Conservation (phyloP, 2,888 invertebrate genomes). For the Orchesella flavescens region DNA sequence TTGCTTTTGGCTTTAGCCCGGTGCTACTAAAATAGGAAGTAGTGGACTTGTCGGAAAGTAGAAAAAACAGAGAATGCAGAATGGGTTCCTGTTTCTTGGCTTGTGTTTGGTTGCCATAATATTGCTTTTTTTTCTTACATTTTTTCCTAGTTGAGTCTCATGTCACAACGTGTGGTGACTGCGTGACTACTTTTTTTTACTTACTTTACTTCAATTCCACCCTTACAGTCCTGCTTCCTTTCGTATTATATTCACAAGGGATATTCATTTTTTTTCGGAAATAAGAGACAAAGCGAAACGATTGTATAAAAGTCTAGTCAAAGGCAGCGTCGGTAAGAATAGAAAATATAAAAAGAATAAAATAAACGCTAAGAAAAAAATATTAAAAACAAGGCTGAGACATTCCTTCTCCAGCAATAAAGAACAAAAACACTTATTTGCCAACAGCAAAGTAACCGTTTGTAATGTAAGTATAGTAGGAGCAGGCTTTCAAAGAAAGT, state of each 20-base stretch:
- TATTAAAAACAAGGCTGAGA: background rate
- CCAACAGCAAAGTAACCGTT: slow-evolving; percentile 13
- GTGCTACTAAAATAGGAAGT: slow-evolving; percentile 8
- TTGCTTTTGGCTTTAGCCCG: slow-evolving; percentile 27
- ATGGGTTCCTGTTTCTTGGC: slow-evolving; percentile 25
- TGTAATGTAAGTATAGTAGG: background rate
- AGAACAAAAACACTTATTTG: slow-evolving; percentile 31
- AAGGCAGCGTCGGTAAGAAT: slow-evolving; percentile 4
- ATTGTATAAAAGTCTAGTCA: slow-evolving; percentile 7
- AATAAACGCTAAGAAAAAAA: slow-evolving; percentile 3
- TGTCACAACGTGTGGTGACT: slow-evolving; percentile 54
- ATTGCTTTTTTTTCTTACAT: slow-evolving; percentile 14
- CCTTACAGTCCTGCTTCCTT: slow-evolving; percentile 16
- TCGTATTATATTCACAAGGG: slow-evolving; percentile 19
- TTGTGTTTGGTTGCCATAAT: slow-evolving; percentile 9
- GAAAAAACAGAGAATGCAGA: background rate
- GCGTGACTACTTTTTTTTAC: slow-evolving; percentile 48
- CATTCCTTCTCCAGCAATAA: background rate
- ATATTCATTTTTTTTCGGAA: slow-evolving; percentile 23
- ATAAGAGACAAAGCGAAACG: slow-evolving; percentile 27
- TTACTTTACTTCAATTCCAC: slow-evolving; percentile 24
- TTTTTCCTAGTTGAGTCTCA: slow-evolving; percentile 21
- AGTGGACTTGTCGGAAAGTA: slow-evolving; percentile 14
- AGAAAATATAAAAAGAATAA: slow-evolving; percentile 19
- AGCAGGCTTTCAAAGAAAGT: background rate